phyloP scores from a whole-genome alignment of 2,113 vertebrate species.

The Microtus montanus region DNA sequence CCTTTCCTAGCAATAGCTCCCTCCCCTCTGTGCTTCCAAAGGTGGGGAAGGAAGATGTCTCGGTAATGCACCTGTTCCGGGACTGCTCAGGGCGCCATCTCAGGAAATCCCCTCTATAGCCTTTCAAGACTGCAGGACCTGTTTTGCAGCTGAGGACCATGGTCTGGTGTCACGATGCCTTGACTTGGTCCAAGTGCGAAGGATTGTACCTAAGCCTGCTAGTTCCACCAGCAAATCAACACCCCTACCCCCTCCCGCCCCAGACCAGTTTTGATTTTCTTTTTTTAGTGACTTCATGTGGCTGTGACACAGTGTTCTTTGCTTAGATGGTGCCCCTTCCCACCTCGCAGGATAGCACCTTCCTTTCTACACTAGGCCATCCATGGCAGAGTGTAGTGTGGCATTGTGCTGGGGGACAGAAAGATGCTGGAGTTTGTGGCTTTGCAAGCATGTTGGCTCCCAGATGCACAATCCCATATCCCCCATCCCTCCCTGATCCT shows the following conservation, averaged over 20 bases:
- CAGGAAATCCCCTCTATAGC: neutral
- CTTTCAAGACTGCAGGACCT: neutral
- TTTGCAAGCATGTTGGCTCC: neutral
- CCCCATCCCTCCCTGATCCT: neutral
- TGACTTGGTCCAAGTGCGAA: neutral
- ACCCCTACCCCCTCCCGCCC: fast-evolving
- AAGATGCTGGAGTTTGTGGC: neutral
- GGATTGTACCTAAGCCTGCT: neutral
- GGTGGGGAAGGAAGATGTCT: neutral
- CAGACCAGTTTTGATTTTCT: neutral
- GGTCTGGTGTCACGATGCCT: neutral
- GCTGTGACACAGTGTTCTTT: neutral
- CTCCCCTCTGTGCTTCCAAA: neutral
- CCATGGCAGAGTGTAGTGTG: neutral
- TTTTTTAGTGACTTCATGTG: neutral
- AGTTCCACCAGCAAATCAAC: neutral
- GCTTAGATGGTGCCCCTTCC: neutral
- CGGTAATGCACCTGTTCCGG: fast-evolving
- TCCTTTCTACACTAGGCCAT: neutral
- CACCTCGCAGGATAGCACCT: neutral
- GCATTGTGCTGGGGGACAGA: fast-evolving
- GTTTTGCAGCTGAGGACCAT: neutral
- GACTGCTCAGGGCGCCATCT: neutral
- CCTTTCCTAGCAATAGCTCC: neutral
- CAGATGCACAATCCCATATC: neutral